Base-by-base conservation (phyloP, 2,113 vertebrate genomes). In the Campylomormyrus numenius region DNA sequence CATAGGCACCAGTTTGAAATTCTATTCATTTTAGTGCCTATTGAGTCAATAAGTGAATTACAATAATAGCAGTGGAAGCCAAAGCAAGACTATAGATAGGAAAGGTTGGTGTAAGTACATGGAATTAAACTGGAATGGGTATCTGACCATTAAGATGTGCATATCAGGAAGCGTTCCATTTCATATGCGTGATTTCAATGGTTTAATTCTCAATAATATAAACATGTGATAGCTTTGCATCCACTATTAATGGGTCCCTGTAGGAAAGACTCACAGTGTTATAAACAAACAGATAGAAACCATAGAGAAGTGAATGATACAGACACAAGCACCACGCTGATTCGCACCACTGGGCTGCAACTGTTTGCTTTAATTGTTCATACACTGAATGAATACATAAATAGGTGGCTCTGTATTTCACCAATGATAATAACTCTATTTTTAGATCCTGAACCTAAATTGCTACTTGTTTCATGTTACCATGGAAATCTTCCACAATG, bases 371-470 rank as follows among this genome's bases (percentile, higher is more conserved):
- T 96, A 96, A 96, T 95, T 95, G 94, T 95, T 95, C 95, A 95
- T 94, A 95, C 95, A 93, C 92, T 92, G 93, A 93, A 91, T 92
- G 94, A 95, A 95, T 95, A 95, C 94, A 94, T 95, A 95, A 96
- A 96, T 94, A 94, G 94, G 93, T 94, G 92, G 92, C 91, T 93
- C 93, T 91, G 88, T 85, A 91, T 91, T 92, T 89, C 90, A 91
- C 94, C 92, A 80, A 93, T 93, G 94, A 95, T 95, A 96, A 96
- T 94, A 93, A 94, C 92, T 94, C 93, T 92, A 95, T 95, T 93
- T 95, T 95, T 96, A 95, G 95, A 93, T 93, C 91, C 90, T 80
- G 80, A 93, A 92, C 92, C 94, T 93, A 94, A 95, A 96, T 96
- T 95, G 94, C 94, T 90, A 92, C 94, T 95, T 94, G 91, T 77